These are phyloP conservation scores for Sphyrna mokarran DNA, from an alignment of 2,113 vertebrate genomes.

Conservation along the genomic window DNA sequence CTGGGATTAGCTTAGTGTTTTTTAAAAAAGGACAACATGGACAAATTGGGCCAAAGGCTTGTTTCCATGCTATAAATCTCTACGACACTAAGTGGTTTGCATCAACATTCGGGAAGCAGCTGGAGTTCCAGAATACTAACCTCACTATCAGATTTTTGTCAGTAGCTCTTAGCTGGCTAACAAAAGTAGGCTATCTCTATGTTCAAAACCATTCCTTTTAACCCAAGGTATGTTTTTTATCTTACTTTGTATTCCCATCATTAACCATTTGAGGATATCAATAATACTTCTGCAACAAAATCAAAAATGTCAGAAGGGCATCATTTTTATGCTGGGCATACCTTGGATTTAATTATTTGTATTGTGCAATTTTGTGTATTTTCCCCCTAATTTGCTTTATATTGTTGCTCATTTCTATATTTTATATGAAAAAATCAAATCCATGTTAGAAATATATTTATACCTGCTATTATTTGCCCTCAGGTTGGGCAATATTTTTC, in stretches of 20 bases:
- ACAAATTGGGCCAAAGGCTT: no score
- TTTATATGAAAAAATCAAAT: background rate
- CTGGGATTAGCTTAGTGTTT: no score
- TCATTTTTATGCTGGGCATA: background rate
- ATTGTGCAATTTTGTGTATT: background rate
- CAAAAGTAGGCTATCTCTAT: background rate
- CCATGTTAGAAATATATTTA: background rate
- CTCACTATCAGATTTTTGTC: background rate
- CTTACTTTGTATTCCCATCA: background rate
- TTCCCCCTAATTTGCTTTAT: no score
- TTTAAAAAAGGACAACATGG: no score
- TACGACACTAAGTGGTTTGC: background rate
- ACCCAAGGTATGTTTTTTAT: background rate
- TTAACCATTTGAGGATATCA: background rate
- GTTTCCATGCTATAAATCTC: no score
- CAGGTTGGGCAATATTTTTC: background rate
- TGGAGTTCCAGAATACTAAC: slow-evolving; percentile 24
- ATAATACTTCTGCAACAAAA: background rate
- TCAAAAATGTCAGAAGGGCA: background rate
- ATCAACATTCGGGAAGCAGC: background rate
- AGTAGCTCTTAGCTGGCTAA: background rate
- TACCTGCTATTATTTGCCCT: background rate
- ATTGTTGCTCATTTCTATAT: background rate
- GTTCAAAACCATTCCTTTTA: background rate
- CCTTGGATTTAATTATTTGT: background rate